Percentiles rank a stretch among this genome's conserved stretches.
Conservation (phyloP, 2,113 vertebrate species). For the Aspiorhynchus laticeps region DNA sequence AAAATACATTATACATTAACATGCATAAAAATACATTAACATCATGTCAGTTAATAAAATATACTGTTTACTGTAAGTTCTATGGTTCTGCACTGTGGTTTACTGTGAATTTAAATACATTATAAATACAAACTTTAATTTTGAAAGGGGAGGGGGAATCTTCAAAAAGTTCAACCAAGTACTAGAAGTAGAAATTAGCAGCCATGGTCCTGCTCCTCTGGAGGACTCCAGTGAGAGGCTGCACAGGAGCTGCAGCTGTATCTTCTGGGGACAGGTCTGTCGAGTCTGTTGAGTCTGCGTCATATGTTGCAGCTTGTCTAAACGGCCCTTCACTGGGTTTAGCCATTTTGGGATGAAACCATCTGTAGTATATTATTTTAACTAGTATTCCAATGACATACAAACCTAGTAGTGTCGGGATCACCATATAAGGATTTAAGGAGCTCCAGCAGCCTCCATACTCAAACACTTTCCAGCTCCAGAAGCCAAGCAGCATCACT, state of each 20-base stretch:
- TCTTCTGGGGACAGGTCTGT: neutral
- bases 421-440: fast-evolving
- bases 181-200: constrained; percentile 56
- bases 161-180: neutral
- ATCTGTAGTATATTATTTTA: constrained; percentile 63
- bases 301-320: neutral
- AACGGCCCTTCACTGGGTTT: neutral
- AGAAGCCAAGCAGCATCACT: constrained; percentile 69
- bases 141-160: too few species aligned
- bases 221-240: neutral
- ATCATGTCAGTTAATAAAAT: too few species aligned
- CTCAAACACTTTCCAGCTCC: constrained; percentile 64
- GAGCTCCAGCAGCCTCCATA: neutral
- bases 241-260: constrained; percentile 14
- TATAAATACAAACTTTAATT: neutral
- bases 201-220: neutral
- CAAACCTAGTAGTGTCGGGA: neutral
- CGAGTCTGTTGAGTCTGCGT: neutral
- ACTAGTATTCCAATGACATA: constrained; percentile 52
- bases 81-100: too few species aligned
- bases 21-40: too few species aligned
- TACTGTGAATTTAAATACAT: neutral
- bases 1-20: too few species aligned
- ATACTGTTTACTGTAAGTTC: too few species aligned
- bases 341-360: constrained; percentile 62